Base-by-base conservation (phyloP, 2,888 invertebrate species). In the Salpingus planirostris region DNA sequence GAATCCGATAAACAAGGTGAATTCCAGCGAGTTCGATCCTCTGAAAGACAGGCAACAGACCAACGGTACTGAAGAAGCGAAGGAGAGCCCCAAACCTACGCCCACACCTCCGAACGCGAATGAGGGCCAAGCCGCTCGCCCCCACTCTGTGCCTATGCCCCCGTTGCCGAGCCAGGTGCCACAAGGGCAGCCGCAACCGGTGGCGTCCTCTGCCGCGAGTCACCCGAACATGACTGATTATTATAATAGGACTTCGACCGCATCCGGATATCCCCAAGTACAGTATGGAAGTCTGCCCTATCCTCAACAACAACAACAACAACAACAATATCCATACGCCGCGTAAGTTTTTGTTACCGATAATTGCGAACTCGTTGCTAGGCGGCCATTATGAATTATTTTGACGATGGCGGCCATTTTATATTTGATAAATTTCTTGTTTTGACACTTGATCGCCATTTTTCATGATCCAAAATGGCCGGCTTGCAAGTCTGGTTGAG, bases 21-120 rank as follows among this genome's bases (percentile, higher is more conserved):
- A 64, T 46, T 66, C 73, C 25, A 71, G 72, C 48, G 74, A 76
- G 50, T 76, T 76, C 61, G 74, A 76, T 55, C 74, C 74, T 3
- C 52, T 74, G 18, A 70, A 71, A 51, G 66, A 66, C 14, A 62
- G 59, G 38, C 50, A 50, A 5, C 51, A 49, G 29, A 57, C 50
- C 32, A 57, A 56, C 31, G 54, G 51, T 3, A 53, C 45, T 18
- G 57, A 52, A 29, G 54, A 57, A 21, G 39, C 34, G 5, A 60
- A 59, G 33, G 54, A 55, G 32, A 33, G 47, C 13, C 49, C 52
- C 5, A 54, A 55, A 40, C 50, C 53, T 7, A 33, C 40, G 13
- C 44, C 53, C 13, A 54, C 51, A 33, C 49, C 55, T 27, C 49
- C 55, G 38, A 39, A 50, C 26, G 45, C 36, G 15, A 42, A 33